Evolutionary conservation across 2,113 vertebrate species (phyloP), one percentile per base, ranked within the genome.

Genomic region (Rhynchomys soricoides): DNA sequence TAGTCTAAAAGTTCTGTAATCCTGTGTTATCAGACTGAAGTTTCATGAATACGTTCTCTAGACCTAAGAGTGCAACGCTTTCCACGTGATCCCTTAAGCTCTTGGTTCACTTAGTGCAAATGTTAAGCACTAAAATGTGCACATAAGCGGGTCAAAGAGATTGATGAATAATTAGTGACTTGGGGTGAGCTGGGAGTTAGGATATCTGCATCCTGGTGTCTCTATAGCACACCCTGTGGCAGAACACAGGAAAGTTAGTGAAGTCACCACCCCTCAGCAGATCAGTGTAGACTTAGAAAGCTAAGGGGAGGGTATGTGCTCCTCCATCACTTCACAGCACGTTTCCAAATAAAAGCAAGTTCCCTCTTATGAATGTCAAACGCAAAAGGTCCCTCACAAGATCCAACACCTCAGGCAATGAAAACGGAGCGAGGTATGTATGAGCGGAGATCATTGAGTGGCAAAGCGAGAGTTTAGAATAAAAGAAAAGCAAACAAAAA

Each of bases 221-320:
- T 78, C 24, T 29, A 83, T 16, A 29, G 17, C 16, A 77, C 52
- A 89, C 59, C 15, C 15, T 3, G 10, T 50, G 48, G 5, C 48
- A 82, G 10, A 40, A 73, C 31, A 74, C 0, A 5, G 40, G 79
- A 4, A 91, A 34, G n/a, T 45, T 37, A 48, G 40, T 16, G 29
- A 93, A 68, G 37, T 7, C 29, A 75, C 1, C 79, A 16, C 22
- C 71, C 16, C 40, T 94, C 17, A 22, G 64, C 73, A 89, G 74
- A 55, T 83, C 37, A 85, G 1, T 96, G 31, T 74, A 52, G 52
- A 87, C 70, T 79, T 45, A 92, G 37, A 81, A 94, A 91, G 82
- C 6, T 13, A 34, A 22, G 16, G 15, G 26, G 7, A 89, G 75
- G 4, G 13, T 3, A 21, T 48, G 34, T 37, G 50, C 22, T 66